Base-by-base conservation (phyloP, 2,113 vertebrate species). In the Zapornia atra region DNA sequence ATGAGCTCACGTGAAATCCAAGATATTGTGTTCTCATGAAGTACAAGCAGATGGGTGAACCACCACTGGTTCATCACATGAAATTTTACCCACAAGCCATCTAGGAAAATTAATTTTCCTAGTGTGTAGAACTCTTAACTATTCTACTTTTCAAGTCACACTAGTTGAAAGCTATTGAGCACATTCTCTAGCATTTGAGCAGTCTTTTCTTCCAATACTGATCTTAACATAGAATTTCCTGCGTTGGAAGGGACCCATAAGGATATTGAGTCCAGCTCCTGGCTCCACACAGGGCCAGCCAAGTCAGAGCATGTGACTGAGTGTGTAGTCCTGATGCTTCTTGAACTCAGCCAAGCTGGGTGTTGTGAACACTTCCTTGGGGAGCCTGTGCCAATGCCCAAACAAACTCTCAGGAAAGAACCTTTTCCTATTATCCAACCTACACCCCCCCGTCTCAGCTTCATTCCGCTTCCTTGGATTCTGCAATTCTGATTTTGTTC, bases 31-130 rank as follows among this genome's bases (percentile, higher is more conserved):
- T 84, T 92, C 70, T 90, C 53, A 54, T 91, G 70, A 97, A 95
- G 68, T 89, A 92, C 68, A 90, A 95, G 85, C 77, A 82, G 59
- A 85, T 69, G 75, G 42, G 33, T 86, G 82, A 94, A 94, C 78
- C 0, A 0, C 42, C 78, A 59, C 64, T 70, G 42, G 57, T 86
- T 83, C 3, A 2, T 71, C 68, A 70, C 33, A 31, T 40, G 57
- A 93, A 79, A 48, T 25, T 78, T 89, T 59, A 86, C 15, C 66
- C 53, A 79, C 57, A 40, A 87, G 31, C 51, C 65, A 71, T 4
- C 2, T 17, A 93, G 25, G 31, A 82, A 86, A 94, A 92, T 29
- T 84, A 59, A 60, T 92, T 94, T 91, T 90, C 38, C 8, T 48
- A 34, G 28, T 80, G 33, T 85, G 54, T 82, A 72, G 42, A 83